A percentile compares a stretch with the other conserved stretches of the same genome.
phyloP scores from a whole-genome alignment of 1,140 invertebrate genomes.

The Anastatus disparis region DNA sequence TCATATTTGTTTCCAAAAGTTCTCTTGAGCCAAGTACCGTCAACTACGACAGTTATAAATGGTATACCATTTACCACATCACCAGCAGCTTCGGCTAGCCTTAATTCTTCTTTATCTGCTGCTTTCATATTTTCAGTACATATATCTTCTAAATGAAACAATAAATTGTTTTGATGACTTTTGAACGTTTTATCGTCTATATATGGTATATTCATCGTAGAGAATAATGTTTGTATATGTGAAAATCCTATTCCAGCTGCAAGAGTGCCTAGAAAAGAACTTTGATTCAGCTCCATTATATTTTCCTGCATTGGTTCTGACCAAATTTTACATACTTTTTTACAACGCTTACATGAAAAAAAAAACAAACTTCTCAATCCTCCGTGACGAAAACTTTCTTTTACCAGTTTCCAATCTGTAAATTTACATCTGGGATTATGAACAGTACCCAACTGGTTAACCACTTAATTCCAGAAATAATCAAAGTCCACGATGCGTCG shows the following conservation, averaged over 20 bases:
- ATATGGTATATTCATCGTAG: slow-evolving; percentile 23
- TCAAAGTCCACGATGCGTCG: too few relatives aligned
- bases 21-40: slow-evolving; percentile 52
- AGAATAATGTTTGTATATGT: slow-evolving; percentile 19
- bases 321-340: slow-evolving; percentile 6
- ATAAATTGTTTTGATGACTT: slow-evolving; percentile 1
- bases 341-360: slow-evolving; percentile 32
- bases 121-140: slow-evolving; percentile 23
- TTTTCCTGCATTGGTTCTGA: background rate
- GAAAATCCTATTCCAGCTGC: background rate
- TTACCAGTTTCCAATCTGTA: slow-evolving; percentile 4
- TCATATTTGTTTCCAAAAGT: slow-evolving; percentile 51
- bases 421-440: too few relatives aligned
- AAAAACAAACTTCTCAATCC: slow-evolving; percentile 23
- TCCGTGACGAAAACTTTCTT: too few relatives aligned
- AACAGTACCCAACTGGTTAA: too few relatives aligned
- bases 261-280: slow-evolving; percentile 23
- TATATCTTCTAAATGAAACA: background rate
- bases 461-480: background rate
- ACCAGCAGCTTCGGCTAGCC: slow-evolving; percentile 27
- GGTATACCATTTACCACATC: slow-evolving; percentile 42
- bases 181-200: slow-evolving; percentile 28
- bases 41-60: slow-evolving; percentile 48
- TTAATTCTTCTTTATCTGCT: slow-evolving; percentile 1
- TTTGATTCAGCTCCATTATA: slow-evolving; percentile 26